Evolutionary conservation across 1,140 invertebrate genomes (phyloP), one percentile per base, ranked within the genome.

Genomic region (Probaryconus sp.): DNA sequence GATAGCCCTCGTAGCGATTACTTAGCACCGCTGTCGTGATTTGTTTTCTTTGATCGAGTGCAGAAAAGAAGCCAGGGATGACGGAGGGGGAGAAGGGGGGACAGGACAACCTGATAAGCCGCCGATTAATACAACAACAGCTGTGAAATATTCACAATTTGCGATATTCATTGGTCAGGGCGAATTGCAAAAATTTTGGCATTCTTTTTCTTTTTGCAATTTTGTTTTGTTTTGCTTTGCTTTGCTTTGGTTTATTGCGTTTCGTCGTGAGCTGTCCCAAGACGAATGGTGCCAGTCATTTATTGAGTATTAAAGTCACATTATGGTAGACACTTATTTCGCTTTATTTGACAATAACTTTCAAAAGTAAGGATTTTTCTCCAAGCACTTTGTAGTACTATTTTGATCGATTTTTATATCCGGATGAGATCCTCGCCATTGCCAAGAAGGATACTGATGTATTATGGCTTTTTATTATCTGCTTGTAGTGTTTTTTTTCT

Each of bases 1-100:
- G 71, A 74, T 74, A 74, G 50, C 50, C 63, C 71, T 63, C 40
- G 63, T 61, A 38, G 43, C 58, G 71, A 74, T 74, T 68, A 68
- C 56, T 74, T 74, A 74, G 71, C 63, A 63, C 71, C 50, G 43
- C 42, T 63, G 40, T 74, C 43, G 42, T 28, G 42, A 37, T 68
- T 58, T 64, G 56, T 64, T 63, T 58, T 50, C 42, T 56, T 63
- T 48, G 48, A 50, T 71, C 30, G 43, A 63, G 14, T 45, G n/a
- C 7, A 48, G 43, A 26, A 60, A 60, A 53, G 13, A 17, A 18
- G 37, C 9, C 14, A 11, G 9, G n/a, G n/a, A 31, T 2, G 30
- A 31, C 3, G 5, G n/a, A 31, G n/a, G n/a, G n/a, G n/a, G n/a
- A 31, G n/a, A 31, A 10, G n/a, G n/a, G n/a, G 21, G 21, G 7